These are phyloP conservation scores for Crepidodera aurea DNA, from an alignment of 2,888 invertebrate genomes.

Conservation along the genomic window DNA sequence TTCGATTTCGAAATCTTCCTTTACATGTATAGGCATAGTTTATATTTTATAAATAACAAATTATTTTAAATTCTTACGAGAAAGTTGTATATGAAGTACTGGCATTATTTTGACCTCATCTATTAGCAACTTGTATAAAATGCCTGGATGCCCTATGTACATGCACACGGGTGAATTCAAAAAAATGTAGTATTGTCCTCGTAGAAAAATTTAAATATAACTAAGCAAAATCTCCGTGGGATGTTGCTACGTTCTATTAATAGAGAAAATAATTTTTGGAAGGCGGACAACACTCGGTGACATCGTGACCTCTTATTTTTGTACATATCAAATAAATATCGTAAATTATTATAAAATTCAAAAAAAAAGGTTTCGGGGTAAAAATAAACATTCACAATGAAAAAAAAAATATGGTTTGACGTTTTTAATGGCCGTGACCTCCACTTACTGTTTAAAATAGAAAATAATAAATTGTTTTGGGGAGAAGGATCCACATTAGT, in stretches of 20 bases:
- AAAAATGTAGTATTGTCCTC: conserved; percentile 34
- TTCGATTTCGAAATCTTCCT: no score
- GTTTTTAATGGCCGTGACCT: not conserved
- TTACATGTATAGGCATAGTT: no score
- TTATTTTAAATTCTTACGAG: no score
- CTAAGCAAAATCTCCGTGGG: conserved; percentile 31
- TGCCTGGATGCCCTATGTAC: no score
- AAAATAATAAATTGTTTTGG: not conserved
- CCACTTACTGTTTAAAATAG: not conserved
- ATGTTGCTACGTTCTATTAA: conserved; percentile 27
- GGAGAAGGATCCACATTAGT: no score
- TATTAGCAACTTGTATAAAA: no score
- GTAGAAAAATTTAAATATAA: conserved; percentile 38
- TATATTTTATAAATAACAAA: no score
- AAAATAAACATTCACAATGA: conserved; percentile 2
- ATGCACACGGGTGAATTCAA: not conserved
- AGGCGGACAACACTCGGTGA: conserved; percentile 31
- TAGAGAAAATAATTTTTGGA: conserved; percentile 32
- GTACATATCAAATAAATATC: conserved; percentile 16
- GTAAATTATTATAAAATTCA: conserved; percentile 16
- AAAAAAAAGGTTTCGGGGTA: conserved; percentile 3
- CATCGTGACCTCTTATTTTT: conserved; percentile 33
- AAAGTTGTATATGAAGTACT: no score
- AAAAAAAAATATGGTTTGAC: no score
- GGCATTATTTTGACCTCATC: no score